Evolutionary conservation across 2,888 invertebrate genomes (phyloP).

Genomic region (Cosmia pyralina): DNA sequence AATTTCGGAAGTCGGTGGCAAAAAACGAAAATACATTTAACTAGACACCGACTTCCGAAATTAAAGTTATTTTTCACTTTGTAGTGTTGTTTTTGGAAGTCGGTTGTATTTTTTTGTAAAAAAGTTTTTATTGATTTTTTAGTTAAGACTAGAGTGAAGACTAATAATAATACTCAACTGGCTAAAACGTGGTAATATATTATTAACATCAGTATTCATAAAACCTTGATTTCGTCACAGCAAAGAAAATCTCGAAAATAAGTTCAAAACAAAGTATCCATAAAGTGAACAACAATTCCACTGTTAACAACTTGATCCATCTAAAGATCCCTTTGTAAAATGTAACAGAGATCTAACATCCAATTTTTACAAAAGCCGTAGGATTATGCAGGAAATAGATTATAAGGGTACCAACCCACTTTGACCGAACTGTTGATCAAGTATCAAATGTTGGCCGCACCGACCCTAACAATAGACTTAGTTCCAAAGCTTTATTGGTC

Average conservation of each 20-base stretch:
- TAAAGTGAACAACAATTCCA: slow-evolving; percentile 16
- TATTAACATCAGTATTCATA: neutral
- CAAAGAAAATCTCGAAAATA: neutral
- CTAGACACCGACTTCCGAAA: too few species aligned
- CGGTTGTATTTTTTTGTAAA: too few species aligned
- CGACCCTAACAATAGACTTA: slow-evolving; percentile 64
- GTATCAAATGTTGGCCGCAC: slow-evolving; percentile 59
- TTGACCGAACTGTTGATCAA: slow-evolving; percentile 63
- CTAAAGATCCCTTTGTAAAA: slow-evolving; percentile 36
- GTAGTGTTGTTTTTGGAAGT: too few species aligned
- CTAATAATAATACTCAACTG: neutral
- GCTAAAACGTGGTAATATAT: neutral
- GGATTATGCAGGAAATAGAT: slow-evolving; percentile 62
- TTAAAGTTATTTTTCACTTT: too few species aligned
- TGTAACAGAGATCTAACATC: slow-evolving; percentile 47
- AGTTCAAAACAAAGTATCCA: neutral
- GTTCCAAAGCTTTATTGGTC: slow-evolving; percentile 63
- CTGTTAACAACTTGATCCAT: slow-evolving; percentile 42
- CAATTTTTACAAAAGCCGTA: slow-evolving; percentile 57
- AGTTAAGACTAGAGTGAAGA: neutral
- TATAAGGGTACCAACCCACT: slow-evolving; percentile 63
- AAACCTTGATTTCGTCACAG: neutral
- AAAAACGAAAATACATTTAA: too few species aligned
- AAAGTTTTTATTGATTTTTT: too few species aligned
- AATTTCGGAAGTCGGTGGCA: too few species aligned